These are phyloP conservation scores for Atherinosoma microstoma DNA, from an alignment of 2,797 vertebrate genomes.

Conservation along the genomic window DNA sequence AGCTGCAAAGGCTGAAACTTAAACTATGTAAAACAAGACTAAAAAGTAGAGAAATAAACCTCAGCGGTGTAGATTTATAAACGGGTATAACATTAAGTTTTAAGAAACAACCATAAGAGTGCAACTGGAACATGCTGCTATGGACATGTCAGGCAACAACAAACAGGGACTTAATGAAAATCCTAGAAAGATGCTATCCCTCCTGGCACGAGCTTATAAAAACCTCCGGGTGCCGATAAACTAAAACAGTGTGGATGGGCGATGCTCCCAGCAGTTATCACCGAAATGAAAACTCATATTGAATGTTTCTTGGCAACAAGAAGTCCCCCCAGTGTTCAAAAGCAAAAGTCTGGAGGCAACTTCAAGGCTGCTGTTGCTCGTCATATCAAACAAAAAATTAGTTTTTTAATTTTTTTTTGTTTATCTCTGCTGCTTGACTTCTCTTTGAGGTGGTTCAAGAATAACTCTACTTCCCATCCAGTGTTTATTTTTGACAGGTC, in stretches of 20 bases:
- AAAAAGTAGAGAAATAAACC: no score
- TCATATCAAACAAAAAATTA: slow-evolving; percentile 16
- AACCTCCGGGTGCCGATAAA: slow-evolving; percentile 57
- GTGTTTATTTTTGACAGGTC: slow-evolving; percentile 51
- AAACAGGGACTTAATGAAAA: slow-evolving; percentile 57
- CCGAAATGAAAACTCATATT: slow-evolving; percentile 65
- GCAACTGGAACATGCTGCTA: no score
- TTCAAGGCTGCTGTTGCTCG: slow-evolving; percentile 43
- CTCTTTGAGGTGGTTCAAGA: slow-evolving; percentile 30
- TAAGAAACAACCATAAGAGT: no score
- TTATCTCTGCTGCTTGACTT: slow-evolving; percentile 38
- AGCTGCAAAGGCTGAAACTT: no score
- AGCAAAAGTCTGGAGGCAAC: slow-evolving; percentile 47
- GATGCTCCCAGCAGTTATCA: slow-evolving; percentile 65
- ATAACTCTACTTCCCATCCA: slow-evolving; percentile 31
- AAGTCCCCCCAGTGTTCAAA: slow-evolving; percentile 41
- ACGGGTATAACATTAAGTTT: no score
- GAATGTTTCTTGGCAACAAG: slow-evolving; percentile 63
- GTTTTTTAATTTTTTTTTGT: not conserved
- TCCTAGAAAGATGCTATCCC: slow-evolving; percentile 45
- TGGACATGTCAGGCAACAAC: slow-evolving; percentile 32
- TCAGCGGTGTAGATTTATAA: no score
- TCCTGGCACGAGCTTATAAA: slow-evolving; percentile 53
- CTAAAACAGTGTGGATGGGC: slow-evolving; percentile 57
- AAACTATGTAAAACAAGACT: no score